These are phyloP conservation scores for Falco cherrug DNA, from an alignment of 2,797 vertebrate genomes.

Conservation along the genomic window DNA sequence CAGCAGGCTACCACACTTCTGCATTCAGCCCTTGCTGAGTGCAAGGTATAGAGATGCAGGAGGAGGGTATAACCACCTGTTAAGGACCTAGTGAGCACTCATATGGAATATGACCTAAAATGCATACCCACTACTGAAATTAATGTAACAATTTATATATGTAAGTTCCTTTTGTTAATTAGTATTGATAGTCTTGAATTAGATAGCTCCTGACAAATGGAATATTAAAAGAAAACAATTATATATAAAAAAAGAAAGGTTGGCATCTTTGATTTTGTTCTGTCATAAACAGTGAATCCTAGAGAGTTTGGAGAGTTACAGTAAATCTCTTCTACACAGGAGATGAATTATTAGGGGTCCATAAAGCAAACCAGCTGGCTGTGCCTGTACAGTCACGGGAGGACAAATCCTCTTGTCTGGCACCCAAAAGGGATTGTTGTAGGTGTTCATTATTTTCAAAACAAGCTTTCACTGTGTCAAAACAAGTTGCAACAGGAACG, in stretches of 20 bases:
- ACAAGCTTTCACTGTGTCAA: slow-evolving; percentile 78
- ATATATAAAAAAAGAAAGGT: background rate
- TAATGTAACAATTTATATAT: background rate
- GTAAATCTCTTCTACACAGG: background rate
- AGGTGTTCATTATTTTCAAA: slow-evolving; percentile 78
- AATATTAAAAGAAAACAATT: slow-evolving; percentile 1
- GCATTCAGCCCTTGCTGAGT: background rate
- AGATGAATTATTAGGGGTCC: slow-evolving; percentile 48
- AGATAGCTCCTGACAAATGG: background rate
- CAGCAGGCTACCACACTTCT: background rate
- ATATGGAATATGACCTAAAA: slow-evolving; percentile 14
- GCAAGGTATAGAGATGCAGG: background rate
- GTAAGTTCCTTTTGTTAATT: background rate
- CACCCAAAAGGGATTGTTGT: slow-evolving; percentile 74
- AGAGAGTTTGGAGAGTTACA: background rate
- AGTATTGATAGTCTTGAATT: background rate
- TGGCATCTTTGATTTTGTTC: background rate
- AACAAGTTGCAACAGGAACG: slow-evolving; percentile 77
- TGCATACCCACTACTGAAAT: background rate
- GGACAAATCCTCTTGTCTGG: slow-evolving; percentile 60
- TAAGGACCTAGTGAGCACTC: background rate
- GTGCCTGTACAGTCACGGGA: slow-evolving; percentile 33
- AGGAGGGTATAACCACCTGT: slow-evolving; percentile 2
- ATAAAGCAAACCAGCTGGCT: slow-evolving; percentile 61
- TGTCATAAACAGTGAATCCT: background rate